phyloP scores from a whole-genome alignment of 2,888 invertebrate genomes.

The Ochropleura plecta region DNA sequence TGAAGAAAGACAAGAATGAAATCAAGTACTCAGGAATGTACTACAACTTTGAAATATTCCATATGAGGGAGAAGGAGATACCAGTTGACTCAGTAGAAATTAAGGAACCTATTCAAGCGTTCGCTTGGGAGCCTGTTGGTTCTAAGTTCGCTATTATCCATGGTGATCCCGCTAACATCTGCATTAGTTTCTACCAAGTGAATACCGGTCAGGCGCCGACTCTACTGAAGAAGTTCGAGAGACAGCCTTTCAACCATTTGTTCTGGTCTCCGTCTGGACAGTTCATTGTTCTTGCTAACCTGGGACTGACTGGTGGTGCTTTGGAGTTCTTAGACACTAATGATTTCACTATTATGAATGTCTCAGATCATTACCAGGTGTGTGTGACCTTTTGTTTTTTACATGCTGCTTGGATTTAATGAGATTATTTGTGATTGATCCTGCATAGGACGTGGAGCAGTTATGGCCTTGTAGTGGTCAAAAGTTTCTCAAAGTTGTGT shows the following conservation, averaged over 20 bases:
- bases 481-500: no score
- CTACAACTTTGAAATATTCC: conserved; percentile 99
- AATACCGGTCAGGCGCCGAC: conserved; percentile 97
- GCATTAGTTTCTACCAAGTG: conserved; percentile 97
- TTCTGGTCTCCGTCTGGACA: conserved; percentile 99
- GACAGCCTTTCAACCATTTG: conserved; percentile 96
- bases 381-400: conserved; percentile 26
- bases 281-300: conserved; percentile 97
- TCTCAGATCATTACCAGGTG: conserved; percentile 97
- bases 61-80: conserved; percentile 99
- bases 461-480: no score
- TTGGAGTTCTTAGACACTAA: conserved; percentile 98
- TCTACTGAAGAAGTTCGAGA: conserved; percentile 96
- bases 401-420: no score
- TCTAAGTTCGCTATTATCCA: conserved; percentile 99
- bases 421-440: no score
- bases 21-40: conserved; percentile 99
- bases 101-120: conserved; percentile 97
- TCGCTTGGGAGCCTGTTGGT: conserved; percentile 99
- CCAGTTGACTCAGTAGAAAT: conserved; percentile 99
- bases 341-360: conserved; percentile 98
- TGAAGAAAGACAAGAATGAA: conserved; percentile 98
- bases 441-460: no score
- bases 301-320: conserved; percentile 95
- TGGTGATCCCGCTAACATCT: conserved; percentile 95